These are phyloP conservation scores for Girardinus metallicus DNA, from an alignment of 2,797 vertebrate species.

Conservation along the genomic window DNA sequence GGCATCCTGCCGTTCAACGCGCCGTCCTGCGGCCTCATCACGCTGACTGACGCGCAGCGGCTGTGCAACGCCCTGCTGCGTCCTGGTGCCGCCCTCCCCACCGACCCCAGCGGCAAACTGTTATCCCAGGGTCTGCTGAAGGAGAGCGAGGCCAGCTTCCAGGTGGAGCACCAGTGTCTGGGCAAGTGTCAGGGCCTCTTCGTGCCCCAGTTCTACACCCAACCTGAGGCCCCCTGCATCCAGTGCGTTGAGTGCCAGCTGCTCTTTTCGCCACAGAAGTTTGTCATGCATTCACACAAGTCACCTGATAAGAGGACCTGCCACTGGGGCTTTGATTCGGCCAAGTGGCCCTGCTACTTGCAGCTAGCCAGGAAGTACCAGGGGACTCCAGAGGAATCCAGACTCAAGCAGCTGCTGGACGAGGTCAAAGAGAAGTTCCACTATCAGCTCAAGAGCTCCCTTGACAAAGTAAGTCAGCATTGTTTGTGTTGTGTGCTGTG, in stretches of 20 bases:
- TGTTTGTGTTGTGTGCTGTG: constrained; percentile 13
- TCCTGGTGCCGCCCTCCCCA: constrained; percentile 86
- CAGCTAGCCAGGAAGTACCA: constrained; percentile 94
- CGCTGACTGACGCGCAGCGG: constrained; percentile 95
- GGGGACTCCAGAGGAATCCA: constrained; percentile 86
- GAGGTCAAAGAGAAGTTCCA: constrained; percentile 98
- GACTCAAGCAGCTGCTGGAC: constrained; percentile 88
- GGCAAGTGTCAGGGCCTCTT: constrained; percentile 98
- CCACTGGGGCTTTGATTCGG: constrained; percentile 98
- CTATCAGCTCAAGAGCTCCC: constrained; percentile 85
- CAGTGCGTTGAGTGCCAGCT: constrained; percentile 96
- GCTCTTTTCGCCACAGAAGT: constrained; percentile 96
- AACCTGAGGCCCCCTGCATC: constrained; percentile 92
- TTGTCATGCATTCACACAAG: constrained; percentile 98
- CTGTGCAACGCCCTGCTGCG: constrained; percentile 94
- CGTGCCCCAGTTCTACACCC: constrained; percentile 93
- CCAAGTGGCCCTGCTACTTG: constrained; percentile 98
- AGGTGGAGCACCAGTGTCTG: constrained; percentile 97
- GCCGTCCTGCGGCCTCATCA: constrained; percentile 97
- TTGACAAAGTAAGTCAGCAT: constrained; percentile 89
- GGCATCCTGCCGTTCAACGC: constrained; percentile 97
- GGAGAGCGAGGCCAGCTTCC: constrained; percentile 92
- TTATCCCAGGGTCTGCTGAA: constrained; percentile 88
- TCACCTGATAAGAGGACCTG: constrained; percentile 98
- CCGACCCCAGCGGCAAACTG: constrained; percentile 84